Evolutionary conservation across 2,113 vertebrate species (phyloP), one percentile per base, ranked within the genome.

Genomic region (Catagonus wagneri): DNA sequence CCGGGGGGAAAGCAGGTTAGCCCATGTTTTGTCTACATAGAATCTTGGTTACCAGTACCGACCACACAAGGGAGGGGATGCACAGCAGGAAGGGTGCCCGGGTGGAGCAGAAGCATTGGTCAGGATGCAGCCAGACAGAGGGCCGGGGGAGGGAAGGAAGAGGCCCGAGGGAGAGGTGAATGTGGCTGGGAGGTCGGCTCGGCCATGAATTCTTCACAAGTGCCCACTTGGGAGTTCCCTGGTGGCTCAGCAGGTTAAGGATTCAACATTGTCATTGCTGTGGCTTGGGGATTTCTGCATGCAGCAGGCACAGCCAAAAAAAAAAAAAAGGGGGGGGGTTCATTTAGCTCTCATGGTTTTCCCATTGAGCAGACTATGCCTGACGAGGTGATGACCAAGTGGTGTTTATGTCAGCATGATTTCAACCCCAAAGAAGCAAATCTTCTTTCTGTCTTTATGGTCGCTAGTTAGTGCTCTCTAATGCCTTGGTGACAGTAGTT

Each of bases 11-110:
- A 58, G 7, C 27, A 34, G 2, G 25, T 20, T 34, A 29, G 9
- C 39, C 50, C 36, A 1, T 9, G 56, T 19, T 56, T 78, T 54
- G 15, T 12, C n/a, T 34, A 0, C 2, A n/a, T n/a, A 29, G 0
- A 3, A 19, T 58, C 32, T 27, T 68, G n/a, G 75, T 60, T 17
- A 74, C 7, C 25, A 80, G 50, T n/a, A 56, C 36, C 16, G 54
- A 61, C 14, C 34, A 34, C 50, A 7, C 14, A 32, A 71, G 66
- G 72, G 66, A 58, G 61, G 13, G 13, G 78, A 29, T 11, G 58
- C 19, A 50, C 11, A 44, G 68, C 22, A 63, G 13, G 91, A 68
- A 76, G 63, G 65, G 60, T 2, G 63, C 27, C 44, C 69, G 32
- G 32, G 5, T 7, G 25, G n/a, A 90, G 54, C 71, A 81, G 87